Percentiles rank a stretch among this genome's conserved stretches.
Evolutionary conservation across 2,888 invertebrate species (phyloP).

Genomic region (Patella ulyssiponensis): DNA sequence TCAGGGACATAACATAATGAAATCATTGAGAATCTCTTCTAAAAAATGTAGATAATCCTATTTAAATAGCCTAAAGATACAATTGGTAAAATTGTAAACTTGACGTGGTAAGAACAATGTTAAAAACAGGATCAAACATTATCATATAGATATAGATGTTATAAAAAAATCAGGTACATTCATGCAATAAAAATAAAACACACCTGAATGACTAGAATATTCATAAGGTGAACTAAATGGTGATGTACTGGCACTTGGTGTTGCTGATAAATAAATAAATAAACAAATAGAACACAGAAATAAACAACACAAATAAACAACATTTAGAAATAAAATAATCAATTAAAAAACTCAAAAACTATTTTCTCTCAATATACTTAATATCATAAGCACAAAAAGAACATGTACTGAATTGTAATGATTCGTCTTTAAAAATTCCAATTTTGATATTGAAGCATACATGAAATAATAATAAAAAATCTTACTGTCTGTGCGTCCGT

Average conservation of each 20-base stretch:
- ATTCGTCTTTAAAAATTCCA: no score
- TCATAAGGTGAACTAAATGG: constrained; percentile 49
- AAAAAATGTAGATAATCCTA: no score
- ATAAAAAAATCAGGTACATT: no score
- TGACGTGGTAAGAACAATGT: no score
- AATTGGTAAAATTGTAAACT: no score
- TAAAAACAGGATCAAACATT: no score
- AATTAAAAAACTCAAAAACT: not conserved
- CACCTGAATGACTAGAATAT: constrained; percentile 46
- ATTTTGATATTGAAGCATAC: no score
- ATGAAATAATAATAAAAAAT: constrained; percentile 6
- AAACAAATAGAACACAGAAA: constrained; percentile 10
- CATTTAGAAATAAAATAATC: not conserved
- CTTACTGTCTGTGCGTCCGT: constrained; percentile 71
- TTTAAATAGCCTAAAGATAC: no score
- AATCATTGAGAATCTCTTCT: no score
- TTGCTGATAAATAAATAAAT: constrained; percentile 29
- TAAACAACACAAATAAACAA: constrained; percentile 10
- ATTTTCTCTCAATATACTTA: constrained; percentile 23
- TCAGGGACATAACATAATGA: not conserved
- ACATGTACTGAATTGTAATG: no score
- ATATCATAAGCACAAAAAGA: no score
- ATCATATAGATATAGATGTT: no score
- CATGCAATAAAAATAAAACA: constrained; percentile 14
- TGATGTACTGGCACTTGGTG: constrained; percentile 41